Evolutionary conservation across 2,113 vertebrate genomes (phyloP).

Genomic region (Carlito syrichta): DNA sequence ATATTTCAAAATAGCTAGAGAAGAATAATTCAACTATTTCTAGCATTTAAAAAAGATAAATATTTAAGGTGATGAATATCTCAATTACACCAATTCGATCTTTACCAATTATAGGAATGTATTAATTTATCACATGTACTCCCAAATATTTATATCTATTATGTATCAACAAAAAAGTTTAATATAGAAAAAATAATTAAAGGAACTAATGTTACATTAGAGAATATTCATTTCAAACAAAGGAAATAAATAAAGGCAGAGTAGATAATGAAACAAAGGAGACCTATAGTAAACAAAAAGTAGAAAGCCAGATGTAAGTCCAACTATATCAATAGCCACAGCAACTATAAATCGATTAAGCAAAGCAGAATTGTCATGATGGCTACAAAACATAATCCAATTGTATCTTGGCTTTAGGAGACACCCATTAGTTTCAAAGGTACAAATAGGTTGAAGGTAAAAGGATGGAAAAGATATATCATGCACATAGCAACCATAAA

Average conservation of each 20-base stretch:
- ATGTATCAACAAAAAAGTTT: not conserved
- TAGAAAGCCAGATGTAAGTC: not conserved
- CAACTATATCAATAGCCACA: not conserved
- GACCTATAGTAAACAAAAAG: not conserved
- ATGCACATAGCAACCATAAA: not conserved
- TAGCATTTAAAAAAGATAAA: not conserved
- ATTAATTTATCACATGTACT: not conserved
- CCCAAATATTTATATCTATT: not conserved
- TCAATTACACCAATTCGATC: not conserved
- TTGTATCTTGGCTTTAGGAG: not conserved
- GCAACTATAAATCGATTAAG: not conserved
- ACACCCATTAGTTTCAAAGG: not conserved
- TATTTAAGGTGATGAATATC: not conserved
- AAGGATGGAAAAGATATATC: not conserved
- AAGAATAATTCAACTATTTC: not conserved
- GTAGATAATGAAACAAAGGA: not conserved
- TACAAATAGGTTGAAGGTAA: not conserved
- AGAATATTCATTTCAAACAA: not conserved
- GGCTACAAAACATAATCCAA: not conserved
- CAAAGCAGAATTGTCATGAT: not conserved
- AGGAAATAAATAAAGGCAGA: not conserved
- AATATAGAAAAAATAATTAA: not conserved
- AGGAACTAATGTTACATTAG: not conserved
- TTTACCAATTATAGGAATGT: not conserved
- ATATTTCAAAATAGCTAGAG: not conserved